These are phyloP conservation scores for Serranochromis macrocephalus DNA, from an alignment of 2,113 vertebrate genomes.

Conservation along the genomic window DNA sequence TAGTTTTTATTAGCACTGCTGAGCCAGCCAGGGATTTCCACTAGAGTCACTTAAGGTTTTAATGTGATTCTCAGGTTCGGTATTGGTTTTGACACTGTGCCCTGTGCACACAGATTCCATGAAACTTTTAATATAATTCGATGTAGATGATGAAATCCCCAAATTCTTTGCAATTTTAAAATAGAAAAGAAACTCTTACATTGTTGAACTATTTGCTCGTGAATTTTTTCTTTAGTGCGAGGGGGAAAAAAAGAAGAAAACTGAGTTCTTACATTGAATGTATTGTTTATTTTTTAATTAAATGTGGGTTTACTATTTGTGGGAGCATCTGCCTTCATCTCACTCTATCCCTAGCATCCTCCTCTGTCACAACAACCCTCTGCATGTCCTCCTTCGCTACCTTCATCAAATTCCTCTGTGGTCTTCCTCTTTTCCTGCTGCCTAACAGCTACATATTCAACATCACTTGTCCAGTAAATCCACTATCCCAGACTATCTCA, in stretches of 20 bases:
- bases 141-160: background rate
- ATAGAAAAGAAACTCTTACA: background rate
- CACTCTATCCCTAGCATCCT: background rate
- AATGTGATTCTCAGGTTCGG: background rate
- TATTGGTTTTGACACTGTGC: background rate
- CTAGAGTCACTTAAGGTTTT: background rate
- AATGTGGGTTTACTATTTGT: background rate
- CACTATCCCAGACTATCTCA: background rate
- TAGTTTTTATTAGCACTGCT: background rate
- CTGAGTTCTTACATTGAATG: background rate
- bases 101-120: background rate
- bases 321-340: background rate
- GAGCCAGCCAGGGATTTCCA: background rate
- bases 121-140: background rate
- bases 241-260: rapidly evolving
- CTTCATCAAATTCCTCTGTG: background rate
- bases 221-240: background rate
- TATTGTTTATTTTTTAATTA: background rate
- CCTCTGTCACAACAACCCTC: background rate
- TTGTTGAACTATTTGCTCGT: background rate
- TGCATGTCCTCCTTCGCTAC: background rate
- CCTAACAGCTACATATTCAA: background rate
- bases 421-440: background rate
- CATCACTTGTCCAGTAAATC: background rate
- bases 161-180: background rate